These are phyloP conservation scores for Orgyia antiqua DNA, from an alignment of 2,888 invertebrate genomes.

Conservation along the genomic window DNA sequence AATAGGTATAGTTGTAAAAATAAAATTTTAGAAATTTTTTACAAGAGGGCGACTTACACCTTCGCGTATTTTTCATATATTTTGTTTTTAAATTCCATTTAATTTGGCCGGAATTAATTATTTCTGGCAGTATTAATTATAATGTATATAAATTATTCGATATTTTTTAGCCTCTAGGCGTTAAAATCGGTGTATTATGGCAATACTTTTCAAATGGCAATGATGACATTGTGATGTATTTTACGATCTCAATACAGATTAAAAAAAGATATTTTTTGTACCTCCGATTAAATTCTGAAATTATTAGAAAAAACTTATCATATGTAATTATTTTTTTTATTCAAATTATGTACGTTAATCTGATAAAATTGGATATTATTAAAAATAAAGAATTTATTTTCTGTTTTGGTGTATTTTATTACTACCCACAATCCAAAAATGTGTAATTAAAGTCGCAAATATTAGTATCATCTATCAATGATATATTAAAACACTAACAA, in stretches of 20 bases:
- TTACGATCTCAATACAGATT: constrained; percentile 66
- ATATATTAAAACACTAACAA: no score
- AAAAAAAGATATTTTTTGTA: constrained; percentile 40
- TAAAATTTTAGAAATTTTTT: constrained; percentile 47
- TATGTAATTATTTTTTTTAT: constrained; percentile 12
- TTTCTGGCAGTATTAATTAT: constrained; percentile 23
- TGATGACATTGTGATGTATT: constrained; percentile 64
- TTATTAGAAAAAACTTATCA: constrained; percentile 11
- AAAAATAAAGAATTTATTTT: constrained; percentile 77
- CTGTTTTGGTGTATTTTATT: constrained; percentile 61
- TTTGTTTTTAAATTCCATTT: constrained; percentile 19
- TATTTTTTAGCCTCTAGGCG: constrained; percentile 12
- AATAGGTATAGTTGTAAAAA: constrained; percentile 41
- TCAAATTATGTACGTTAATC: constrained; percentile 56
- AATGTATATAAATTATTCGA: constrained; percentile 23
- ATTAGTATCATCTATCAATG: no score
- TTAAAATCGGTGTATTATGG: constrained; percentile 32
- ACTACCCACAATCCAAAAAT: no score
- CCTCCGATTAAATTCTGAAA: constrained; percentile 30
- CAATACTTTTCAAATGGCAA: constrained; percentile 44
- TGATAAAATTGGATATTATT: constrained; percentile 72
- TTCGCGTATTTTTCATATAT: constrained; percentile 25
- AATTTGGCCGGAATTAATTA: constrained; percentile 17
- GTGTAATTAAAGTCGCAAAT: no score
- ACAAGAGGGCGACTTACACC: constrained; percentile 54